Evolutionary conservation across 2,888 invertebrate genomes (phyloP), one percentile per base, ranked within the genome.

Genomic region (Lamellibrachia satsuma): DNA sequence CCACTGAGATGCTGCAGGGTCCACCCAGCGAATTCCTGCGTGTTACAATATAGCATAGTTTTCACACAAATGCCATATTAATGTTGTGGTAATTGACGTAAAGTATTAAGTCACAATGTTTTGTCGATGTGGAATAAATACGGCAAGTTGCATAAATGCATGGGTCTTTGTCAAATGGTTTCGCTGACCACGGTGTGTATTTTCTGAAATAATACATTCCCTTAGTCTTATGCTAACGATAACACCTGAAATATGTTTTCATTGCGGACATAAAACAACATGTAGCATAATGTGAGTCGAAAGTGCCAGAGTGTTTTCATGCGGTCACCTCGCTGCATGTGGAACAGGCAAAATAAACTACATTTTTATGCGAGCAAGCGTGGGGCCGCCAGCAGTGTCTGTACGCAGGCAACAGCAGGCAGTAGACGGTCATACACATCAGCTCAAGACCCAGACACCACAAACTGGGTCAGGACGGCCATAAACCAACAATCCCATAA

Each of bases 401-500:
- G 39, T 39, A 39, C 39, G 39, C 39, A 39, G 39, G 75, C 75
- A 22, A 75, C 75, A 75, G 75, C 75, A 75, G 75, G 75, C 22
- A 15, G 15, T 75, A 75, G 75, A 22, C 75, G 15, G n/a, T 11
- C 75, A 39, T 22, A 75, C 75, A n/a, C 22, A 75, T 75, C 75
- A 75, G n/a, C 75, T 75, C 75, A 75, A 75, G 75, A 75, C 75
- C 22, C 75, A 75, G 75, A 75, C 75, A 75, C 75, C 75, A 75
- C 22, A 75, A 75, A 75, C 75, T 75, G 75, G 75, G 75, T 75
- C 75, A 75, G 75, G 22, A 3, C 75, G n/a, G 22, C 75, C 75
- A 75, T 75, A 75, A 75, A 75, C 75, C 75, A 75, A 75, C 75
- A 75, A 22, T 75, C 75, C 75, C 75, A 75, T 75, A 75, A 75